Conservation (phyloP, 2,888 invertebrate species). For the Microchrysa polita region DNA sequence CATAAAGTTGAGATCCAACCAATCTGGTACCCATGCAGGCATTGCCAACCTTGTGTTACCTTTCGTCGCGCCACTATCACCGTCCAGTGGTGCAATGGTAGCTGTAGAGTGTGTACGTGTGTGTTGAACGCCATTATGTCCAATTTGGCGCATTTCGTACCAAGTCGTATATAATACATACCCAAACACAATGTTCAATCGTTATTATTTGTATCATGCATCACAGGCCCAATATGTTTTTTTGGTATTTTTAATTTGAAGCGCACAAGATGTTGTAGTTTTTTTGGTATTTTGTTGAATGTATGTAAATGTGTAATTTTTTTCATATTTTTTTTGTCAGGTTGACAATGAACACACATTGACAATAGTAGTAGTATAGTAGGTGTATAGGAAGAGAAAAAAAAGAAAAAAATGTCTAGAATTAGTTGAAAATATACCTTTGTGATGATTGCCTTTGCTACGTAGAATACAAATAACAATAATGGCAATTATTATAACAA, state of each 20-base stretch:
- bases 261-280: slow-evolving; percentile 36
- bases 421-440: slow-evolving; percentile 73
- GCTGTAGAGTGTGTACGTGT: slow-evolving; percentile 67
- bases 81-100: slow-evolving; percentile 82
- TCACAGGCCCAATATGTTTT: slow-evolving; percentile 39
- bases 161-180: slow-evolving; percentile 40
- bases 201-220: slow-evolving; percentile 15
- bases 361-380: slow-evolving; percentile 48
- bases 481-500: slow-evolving; percentile 93
- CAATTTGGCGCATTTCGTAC: slow-evolving; percentile 34
- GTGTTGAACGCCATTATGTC: slow-evolving; percentile 31
- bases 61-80: slow-evolving; percentile 66
- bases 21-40: slow-evolving; percentile 82
- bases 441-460: slow-evolving; percentile 83
- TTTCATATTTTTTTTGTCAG: slow-evolving; percentile 1
- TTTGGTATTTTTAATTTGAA: not conserved
- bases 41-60: slow-evolving; percentile 66
- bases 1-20: slow-evolving; percentile 90
- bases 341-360: slow-evolving; percentile 44
- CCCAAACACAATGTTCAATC: slow-evolving; percentile 15
- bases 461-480: slow-evolving; percentile 92
- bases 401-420: slow-evolving; percentile 60
- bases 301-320: slow-evolving; percentile 44
- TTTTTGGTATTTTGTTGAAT: slow-evolving; percentile 43
- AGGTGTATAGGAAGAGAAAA: slow-evolving; percentile 54